These are phyloP conservation scores for Helicoverpa assulta DNA, from an alignment of 2,888 invertebrate species.

Conservation along the genomic window DNA sequence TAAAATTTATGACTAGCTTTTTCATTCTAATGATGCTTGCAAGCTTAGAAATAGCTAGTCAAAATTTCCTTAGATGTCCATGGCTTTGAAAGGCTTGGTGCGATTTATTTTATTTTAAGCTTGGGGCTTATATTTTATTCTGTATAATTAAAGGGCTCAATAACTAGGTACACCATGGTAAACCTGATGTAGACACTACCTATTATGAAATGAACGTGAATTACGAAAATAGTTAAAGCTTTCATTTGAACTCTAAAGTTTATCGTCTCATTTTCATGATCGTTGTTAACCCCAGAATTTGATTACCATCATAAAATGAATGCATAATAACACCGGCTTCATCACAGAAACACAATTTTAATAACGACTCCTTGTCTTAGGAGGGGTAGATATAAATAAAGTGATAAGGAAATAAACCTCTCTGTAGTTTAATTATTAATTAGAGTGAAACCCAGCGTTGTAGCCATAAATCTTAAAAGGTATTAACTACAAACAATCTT, in stretches of 20 bases:
- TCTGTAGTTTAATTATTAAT: constrained; percentile 30
- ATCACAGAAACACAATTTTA: constrained; percentile 18
- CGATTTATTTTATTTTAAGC: too few species aligned
- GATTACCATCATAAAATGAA: constrained; percentile 19
- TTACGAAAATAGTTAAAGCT: neutral
- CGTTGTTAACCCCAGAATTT: constrained; percentile 7
- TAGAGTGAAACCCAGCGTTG: constrained; percentile 35
- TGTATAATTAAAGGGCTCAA: too few species aligned
- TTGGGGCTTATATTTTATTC: too few species aligned
- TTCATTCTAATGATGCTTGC: neutral
- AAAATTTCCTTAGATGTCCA: too few species aligned
- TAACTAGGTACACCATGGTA: too few species aligned
- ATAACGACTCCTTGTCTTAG: constrained; percentile 26
- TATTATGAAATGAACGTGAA: too few species aligned
- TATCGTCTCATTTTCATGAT: constrained; percentile 4
- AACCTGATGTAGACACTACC: too few species aligned
- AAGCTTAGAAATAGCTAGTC: neutral
- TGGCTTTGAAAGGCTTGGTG: too few species aligned
- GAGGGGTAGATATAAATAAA: constrained; percentile 1
- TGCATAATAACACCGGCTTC: constrained; percentile 1
- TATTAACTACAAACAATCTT: constrained; percentile 18
- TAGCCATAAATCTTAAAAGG: constrained; percentile 44
- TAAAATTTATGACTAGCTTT: neutral
- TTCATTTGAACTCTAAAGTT: neutral
- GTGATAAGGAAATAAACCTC: constrained; percentile 32